Evolutionary conservation across 2,797 vertebrate species (phyloP), one percentile per base, ranked within the genome.

Genomic region (Triplophysa yarkandensis): DNA sequence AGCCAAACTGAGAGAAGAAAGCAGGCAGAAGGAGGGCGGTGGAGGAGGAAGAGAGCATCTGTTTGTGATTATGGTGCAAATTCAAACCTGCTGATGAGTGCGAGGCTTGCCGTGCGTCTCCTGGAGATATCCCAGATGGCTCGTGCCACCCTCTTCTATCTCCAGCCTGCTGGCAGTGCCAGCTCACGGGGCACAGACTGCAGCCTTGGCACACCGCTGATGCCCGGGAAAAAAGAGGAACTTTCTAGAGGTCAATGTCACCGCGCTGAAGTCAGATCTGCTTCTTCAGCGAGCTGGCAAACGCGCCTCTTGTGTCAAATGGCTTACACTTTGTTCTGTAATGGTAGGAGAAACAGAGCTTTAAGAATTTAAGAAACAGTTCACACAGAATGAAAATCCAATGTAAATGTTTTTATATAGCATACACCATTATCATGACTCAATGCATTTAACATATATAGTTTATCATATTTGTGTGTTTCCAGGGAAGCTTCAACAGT

Each of bases 91-190:
- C 83, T 83, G 82, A 84, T 77, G 81, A 84, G 84, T 57, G 80
- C 77, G 75, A 74, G 68, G 74, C 77, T 85, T 82, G 89, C 87
- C 81, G 80, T 77, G 81, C 74, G 81, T 91, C 84, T 89, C 88
- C 88, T 88, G 91, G 90, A 90, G 90, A 85, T 89, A 90, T 86
- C 90, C 91, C 92, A 93, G 90, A 92, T 93, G 91, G 92, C 88
- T 87, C 58, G 77, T 78, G 80, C 76, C 88, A 84, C 87, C 87
- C 89, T 83, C 67, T 83, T 83, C 82, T 65, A 61, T 87, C 87
- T 90, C 84, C 79, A 85, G 83, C 86, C 84, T 60, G 83, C 83
- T 83, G 80, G 74, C 70, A 32, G 77, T 89, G 90, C 88, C 91
- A 90, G 87, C 63, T 80, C 86, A 83, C 86, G 81, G 85, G 84